These are phyloP conservation scores for Dendrocincla tyrannina DNA, from an alignment of 2,797 vertebrate species.

Conservation along the genomic window DNA sequence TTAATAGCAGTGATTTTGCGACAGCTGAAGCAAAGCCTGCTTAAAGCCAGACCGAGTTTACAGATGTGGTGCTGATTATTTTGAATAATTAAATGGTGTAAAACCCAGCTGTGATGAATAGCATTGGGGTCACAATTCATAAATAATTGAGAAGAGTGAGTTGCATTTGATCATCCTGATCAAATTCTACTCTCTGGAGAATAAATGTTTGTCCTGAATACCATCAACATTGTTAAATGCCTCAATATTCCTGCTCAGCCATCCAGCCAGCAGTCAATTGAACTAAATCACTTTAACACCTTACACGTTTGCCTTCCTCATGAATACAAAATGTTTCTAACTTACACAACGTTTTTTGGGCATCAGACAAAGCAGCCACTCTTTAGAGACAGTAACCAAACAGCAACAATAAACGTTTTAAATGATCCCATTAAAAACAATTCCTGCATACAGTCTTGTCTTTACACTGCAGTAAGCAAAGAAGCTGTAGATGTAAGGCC, in stretches of 20 bases:
- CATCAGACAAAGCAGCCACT: slow-evolving; percentile 56
- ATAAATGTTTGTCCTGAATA: slow-evolving; percentile 85
- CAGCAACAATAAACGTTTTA: slow-evolving; percentile 55
- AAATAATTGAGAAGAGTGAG: slow-evolving; percentile 82
- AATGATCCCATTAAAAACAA: slow-evolving; percentile 59
- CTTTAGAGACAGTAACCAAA: slow-evolving; percentile 60
- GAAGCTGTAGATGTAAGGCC: background rate
- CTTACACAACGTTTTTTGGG: slow-evolving; percentile 60
- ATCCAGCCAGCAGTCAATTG: slow-evolving; percentile 84
- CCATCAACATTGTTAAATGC: slow-evolving; percentile 85
- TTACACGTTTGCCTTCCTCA: slow-evolving; percentile 76
- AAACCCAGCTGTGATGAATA: slow-evolving; percentile 85
- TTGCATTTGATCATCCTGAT: slow-evolving; percentile 87
- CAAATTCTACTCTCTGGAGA: slow-evolving; percentile 83
- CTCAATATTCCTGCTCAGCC: slow-evolving; percentile 83
- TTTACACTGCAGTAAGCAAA: slow-evolving; percentile 39
- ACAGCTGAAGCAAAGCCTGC: slow-evolving; percentile 73
- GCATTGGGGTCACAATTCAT: slow-evolving; percentile 78
- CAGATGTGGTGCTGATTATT: slow-evolving; percentile 80
- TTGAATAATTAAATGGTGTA: slow-evolving; percentile 86
- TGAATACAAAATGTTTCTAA: slow-evolving; percentile 77
- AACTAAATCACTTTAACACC: slow-evolving; percentile 80
- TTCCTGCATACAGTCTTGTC: slow-evolving; percentile 32
- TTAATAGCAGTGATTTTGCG: slow-evolving; percentile 68
- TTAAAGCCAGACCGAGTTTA: slow-evolving; percentile 78